Base-by-base conservation (phyloP, 2,888 invertebrate genomes). In the Sesamia inferens region DNA sequence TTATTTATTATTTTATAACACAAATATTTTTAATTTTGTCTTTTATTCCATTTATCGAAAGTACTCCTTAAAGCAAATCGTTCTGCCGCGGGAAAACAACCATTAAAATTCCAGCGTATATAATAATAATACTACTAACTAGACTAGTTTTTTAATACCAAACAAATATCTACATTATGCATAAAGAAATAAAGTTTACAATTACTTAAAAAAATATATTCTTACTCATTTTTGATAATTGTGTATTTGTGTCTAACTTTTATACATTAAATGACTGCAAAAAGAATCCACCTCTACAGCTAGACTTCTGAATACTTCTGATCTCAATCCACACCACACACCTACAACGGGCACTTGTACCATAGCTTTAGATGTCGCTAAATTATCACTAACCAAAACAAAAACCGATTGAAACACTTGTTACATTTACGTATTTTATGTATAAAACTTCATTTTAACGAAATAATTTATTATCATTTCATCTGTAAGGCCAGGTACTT, bases 341-440 rank as follows among this genome's bases (percentile, higher is more conserved):
- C 13, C 42, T 14, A 47, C 64, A 63, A 44, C 31, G 61, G 51
- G 31, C 0, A n/a, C 10, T 31, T 63, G 48, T 55, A 76, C 62
- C 59, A 68, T 66, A 80, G 84, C 76, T 80, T 83, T 83, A 79
- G 67, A 72, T 83, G 76, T 83, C 84, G 84, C 76, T 66, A 75
- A 78, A 66, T 54, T 54, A 67, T 63, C 68, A 85, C 86, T 83
- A 83, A 83, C 83, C 59, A 62, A 22, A 71, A n/a, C 68, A 47
- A 48, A 74, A 59, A 11, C 51, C 39, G 19, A 67, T 47, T 44
- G 19, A 16, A 55, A 65, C 51, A 69, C 61, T 68, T 55, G 47
- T 22, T 69, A 77, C 51, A 76, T 62, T 79, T 73, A 48, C 59
- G 22, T 62, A 70, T 58, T 8, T 44, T 70, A 57, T 63, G n/a